Conservation (phyloP, 2,113 vertebrate genomes). For the Aegotheles bennettii region DNA sequence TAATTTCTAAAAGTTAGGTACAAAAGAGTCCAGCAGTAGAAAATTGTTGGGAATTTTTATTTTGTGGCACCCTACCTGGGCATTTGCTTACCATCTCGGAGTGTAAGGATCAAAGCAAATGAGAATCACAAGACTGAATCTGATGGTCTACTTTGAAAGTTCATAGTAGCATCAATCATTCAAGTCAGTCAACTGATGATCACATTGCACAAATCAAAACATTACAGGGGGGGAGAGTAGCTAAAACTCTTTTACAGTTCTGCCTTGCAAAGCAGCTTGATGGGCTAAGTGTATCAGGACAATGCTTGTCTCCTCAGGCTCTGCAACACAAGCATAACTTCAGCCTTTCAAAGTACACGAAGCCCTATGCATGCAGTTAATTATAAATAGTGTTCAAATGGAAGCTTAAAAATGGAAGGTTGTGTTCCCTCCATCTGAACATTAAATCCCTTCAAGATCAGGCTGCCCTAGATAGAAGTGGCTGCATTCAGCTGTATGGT, state of each 20-base stretch:
- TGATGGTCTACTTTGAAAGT: not conserved
- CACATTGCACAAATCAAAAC: not conserved
- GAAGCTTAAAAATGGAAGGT: slow-evolving; percentile 53
- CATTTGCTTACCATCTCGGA: not conserved
- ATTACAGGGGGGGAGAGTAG: not conserved
- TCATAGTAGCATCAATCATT: not conserved
- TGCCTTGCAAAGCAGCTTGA: not conserved
- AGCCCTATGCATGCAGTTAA: slow-evolving; percentile 14
- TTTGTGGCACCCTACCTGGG: not conserved
- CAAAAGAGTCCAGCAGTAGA: not conserved
- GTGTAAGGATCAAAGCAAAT: not conserved
- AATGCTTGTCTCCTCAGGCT: not conserved
- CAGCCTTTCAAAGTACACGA: slow-evolving; percentile 4
- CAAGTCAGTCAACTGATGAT: not conserved
- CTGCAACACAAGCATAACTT: not conserved
- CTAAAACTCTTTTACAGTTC: not conserved
- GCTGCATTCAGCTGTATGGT: not conserved
- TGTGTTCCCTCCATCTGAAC: slow-evolving; percentile 19
- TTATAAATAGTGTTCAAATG: slow-evolving; percentile 37
- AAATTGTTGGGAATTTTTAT: not conserved
- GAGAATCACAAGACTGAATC: not conserved
- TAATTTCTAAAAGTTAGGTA: not conserved
- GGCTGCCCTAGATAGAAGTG: slow-evolving; percentile 38
- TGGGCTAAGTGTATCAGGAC: not conserved
- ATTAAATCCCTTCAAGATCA: slow-evolving; percentile 51